These are phyloP conservation scores for Anarsia innoxiella DNA, from an alignment of 2,888 invertebrate genomes.

Conservation along the genomic window DNA sequence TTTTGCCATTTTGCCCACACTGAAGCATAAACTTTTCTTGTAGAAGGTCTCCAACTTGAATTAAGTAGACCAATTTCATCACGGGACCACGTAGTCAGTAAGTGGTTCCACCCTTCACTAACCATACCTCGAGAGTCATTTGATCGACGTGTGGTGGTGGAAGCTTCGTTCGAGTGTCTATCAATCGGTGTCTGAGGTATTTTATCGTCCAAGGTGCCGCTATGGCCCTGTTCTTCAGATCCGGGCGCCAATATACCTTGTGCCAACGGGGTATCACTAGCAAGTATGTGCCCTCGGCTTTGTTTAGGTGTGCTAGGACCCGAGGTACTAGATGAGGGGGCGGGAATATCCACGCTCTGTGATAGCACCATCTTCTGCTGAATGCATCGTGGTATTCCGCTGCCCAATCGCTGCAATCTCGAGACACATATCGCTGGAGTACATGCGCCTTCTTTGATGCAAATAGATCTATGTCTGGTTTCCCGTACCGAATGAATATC, in stretches of 20 bases:
- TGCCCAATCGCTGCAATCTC: slow-evolving; percentile 5
- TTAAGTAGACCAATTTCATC: slow-evolving; percentile 5
- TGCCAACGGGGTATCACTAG: slow-evolving; percentile 12
- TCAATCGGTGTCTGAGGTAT: slow-evolving; percentile 7
- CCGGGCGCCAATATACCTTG: slow-evolving; percentile 13
- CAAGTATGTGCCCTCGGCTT: slow-evolving; percentile 12
- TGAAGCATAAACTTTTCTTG: slow-evolving; percentile 11
- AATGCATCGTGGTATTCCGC: slow-evolving; percentile 15
- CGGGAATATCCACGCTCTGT: slow-evolving; percentile 17
- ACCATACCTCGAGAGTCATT: slow-evolving; percentile 17
- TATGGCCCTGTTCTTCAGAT: slow-evolving; percentile 11
- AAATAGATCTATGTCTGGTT: slow-evolving; percentile 15
- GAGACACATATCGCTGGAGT: slow-evolving; percentile 12
- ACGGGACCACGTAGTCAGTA: neutral
- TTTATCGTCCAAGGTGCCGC: slow-evolving; percentile 14
- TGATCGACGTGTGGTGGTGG: slow-evolving; percentile 14
- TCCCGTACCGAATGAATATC: slow-evolving; percentile 7
- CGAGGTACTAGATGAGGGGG: slow-evolving; percentile 16
- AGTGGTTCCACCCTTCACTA: slow-evolving; percentile 17
- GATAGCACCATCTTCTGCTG: slow-evolving; percentile 13
- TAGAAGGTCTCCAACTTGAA: slow-evolving; percentile 4
- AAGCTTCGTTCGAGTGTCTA: slow-evolving; percentile 14
- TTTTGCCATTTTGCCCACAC: slow-evolving; percentile 16
- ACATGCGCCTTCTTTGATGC: slow-evolving; percentile 9
- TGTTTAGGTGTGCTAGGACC: slow-evolving; percentile 15